These are phyloP conservation scores for Pristionchus exspectatus DNA, from an alignment of 2,888 invertebrate species.

Conservation along the genomic window DNA sequence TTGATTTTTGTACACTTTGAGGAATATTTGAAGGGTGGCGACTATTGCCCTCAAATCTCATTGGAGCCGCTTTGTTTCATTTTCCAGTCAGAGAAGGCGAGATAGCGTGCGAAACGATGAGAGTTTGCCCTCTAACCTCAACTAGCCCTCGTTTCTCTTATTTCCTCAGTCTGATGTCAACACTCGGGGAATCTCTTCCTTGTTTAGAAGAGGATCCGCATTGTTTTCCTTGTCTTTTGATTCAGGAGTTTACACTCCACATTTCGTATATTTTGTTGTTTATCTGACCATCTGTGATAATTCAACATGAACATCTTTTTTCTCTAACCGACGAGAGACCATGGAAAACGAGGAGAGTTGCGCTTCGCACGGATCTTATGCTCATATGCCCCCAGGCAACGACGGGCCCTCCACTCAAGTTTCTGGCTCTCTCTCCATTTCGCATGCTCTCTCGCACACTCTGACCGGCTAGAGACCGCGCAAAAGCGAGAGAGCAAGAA, in stretches of 20 bases:
- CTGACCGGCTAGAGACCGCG: background rate
- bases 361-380: background rate
- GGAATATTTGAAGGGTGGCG: background rate
- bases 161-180: background rate
- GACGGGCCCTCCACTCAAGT: background rate
- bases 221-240: background rate
- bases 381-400: background rate
- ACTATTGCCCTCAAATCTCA: background rate
- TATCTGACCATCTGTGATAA: background rate
- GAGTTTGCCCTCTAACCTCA: conserved; percentile 7
- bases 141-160: background rate
- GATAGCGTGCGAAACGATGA: background rate
- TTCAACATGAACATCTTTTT: background rate
- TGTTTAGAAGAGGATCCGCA: background rate
- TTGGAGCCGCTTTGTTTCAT: background rate
- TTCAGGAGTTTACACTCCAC: background rate
- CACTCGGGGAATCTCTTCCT: conserved; percentile 15
- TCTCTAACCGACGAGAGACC: background rate
- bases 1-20: background rate
- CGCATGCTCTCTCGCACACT: background rate
- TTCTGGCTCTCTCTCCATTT: conserved; percentile 6
- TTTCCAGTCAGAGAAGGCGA: background rate
- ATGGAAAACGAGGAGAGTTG: background rate
- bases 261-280: background rate
- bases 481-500: background rate